Evolutionary conservation across 2,797 vertebrate genomes (phyloP).

Genomic region (Clarias laeviceps): DNA sequence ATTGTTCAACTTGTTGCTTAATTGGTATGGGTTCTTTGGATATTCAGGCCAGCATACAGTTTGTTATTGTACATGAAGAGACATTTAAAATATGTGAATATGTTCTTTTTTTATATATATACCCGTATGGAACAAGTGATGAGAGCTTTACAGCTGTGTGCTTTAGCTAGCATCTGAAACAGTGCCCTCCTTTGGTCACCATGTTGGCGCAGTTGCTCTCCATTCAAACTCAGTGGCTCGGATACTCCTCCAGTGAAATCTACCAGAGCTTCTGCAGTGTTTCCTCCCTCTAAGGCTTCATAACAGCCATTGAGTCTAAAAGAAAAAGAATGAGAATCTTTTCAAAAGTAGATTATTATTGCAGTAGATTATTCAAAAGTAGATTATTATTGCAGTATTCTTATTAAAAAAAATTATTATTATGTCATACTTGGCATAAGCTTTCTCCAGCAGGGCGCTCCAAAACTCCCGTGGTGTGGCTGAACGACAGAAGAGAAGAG

Average conservation of each 20-base stretch:
- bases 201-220: constrained; percentile 51
- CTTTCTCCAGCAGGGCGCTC: constrained; percentile 83
- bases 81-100: not conserved
- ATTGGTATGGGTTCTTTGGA: not conserved
- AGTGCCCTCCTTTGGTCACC: constrained; percentile 69
- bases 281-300: constrained; percentile 83
- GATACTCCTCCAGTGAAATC: constrained; percentile 85
- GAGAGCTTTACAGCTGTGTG: constrained; percentile 73
- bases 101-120: constrained; percentile 23
- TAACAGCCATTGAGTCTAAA: constrained; percentile 82
- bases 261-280: constrained; percentile 81
- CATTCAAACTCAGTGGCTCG: constrained; percentile 70
- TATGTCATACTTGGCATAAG: constrained; percentile 80
- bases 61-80: not conserved
- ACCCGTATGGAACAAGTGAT: constrained; percentile 84
- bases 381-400: not conserved
- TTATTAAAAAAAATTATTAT: not conserved
- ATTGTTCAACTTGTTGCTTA: not conserved
- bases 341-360: not conserved
- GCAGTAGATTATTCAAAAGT: not conserved
- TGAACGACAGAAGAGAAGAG: constrained; percentile 81
- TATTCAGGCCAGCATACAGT: not conserved
- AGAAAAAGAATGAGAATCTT: not conserved
- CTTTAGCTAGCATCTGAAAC: constrained; percentile 74
- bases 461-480: constrained; percentile 79